These are phyloP conservation scores for Acridotheres tristis DNA, from an alignment of 2,797 vertebrate genomes.

Conservation along the genomic window DNA sequence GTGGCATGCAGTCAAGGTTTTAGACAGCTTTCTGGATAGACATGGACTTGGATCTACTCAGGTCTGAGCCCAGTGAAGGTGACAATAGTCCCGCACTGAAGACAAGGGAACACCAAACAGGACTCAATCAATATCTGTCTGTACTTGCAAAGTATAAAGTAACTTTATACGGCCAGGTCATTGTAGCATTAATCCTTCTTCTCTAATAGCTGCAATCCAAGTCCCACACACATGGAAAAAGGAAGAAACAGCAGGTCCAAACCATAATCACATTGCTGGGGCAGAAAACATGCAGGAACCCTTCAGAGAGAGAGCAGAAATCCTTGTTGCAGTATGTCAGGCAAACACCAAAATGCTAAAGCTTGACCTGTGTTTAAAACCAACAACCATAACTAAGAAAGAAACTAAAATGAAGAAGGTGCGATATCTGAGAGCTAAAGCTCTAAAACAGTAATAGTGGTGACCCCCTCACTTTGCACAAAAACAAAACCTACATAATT, in stretches of 20 bases:
- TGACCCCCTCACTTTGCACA: not conserved
- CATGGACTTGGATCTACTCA: not conserved
- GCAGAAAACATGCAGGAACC: not conserved
- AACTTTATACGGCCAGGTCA: not conserved
- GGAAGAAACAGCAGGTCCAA: not conserved
- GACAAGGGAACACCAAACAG: not conserved
- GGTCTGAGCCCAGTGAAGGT: not conserved
- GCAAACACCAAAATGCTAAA: not conserved
- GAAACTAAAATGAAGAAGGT: not conserved
- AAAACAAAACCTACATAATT: not conserved
- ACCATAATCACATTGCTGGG: not conserved
- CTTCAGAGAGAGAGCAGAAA: not conserved
- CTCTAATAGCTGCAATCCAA: not conserved
- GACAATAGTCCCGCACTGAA: not conserved
- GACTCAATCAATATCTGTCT: not conserved
- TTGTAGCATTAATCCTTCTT: not conserved
- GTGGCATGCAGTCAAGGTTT: not conserved
- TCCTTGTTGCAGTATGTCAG: not conserved
- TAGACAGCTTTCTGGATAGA: not conserved
- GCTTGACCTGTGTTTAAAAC: not conserved
- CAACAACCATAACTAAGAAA: not conserved
- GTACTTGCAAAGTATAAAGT: not conserved
- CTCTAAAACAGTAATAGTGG: not conserved
- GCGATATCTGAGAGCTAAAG: not conserved
- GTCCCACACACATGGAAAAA: not conserved